Evolutionary conservation across 2,888 invertebrate genomes (phyloP).

Genomic region (Dryocosmus kuriphilus): DNA sequence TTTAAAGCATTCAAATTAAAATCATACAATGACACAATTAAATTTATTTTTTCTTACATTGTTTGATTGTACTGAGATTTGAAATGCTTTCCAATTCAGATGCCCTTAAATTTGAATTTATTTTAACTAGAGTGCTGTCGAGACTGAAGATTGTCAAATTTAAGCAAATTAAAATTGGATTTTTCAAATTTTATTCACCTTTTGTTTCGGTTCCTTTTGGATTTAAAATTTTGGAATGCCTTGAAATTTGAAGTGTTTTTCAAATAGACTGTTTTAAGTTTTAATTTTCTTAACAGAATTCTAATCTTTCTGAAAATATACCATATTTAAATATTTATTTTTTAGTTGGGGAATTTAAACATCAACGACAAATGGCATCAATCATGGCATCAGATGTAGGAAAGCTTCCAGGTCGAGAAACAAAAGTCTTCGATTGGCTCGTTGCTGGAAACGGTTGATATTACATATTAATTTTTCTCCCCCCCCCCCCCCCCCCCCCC

Average conservation of each 20-base stretch:
- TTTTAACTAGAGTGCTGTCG: too few species aligned
- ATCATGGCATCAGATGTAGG: conserved; percentile 53
- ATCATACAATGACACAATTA: too few species aligned
- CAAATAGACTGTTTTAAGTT: background rate
- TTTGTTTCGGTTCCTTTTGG: background rate
- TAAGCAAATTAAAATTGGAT: background rate
- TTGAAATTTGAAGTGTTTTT: background rate
- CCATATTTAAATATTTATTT: conserved; percentile 7
- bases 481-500: too few species aligned
- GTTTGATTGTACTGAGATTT: too few species aligned
- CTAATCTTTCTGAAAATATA: background rate
- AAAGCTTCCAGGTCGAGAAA: conserved; percentile 42
- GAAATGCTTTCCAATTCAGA: too few species aligned
- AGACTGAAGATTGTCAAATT: too few species aligned
- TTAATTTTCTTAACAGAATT: background rate
- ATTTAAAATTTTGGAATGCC: background rate
- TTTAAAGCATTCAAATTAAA: too few species aligned
- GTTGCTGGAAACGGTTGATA: conserved; percentile 44
- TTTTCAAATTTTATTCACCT: background rate
- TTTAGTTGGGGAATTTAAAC: conserved; percentile 53
- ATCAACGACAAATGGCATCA: conserved; percentile 51
- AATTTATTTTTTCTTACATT: too few species aligned
- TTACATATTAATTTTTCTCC: background rate
- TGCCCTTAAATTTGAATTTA: too few species aligned
- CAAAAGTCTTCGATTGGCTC: conserved; percentile 50